Conservation (phyloP, 2,888 invertebrate species). For the Ormyrus pomaceus region DNA sequence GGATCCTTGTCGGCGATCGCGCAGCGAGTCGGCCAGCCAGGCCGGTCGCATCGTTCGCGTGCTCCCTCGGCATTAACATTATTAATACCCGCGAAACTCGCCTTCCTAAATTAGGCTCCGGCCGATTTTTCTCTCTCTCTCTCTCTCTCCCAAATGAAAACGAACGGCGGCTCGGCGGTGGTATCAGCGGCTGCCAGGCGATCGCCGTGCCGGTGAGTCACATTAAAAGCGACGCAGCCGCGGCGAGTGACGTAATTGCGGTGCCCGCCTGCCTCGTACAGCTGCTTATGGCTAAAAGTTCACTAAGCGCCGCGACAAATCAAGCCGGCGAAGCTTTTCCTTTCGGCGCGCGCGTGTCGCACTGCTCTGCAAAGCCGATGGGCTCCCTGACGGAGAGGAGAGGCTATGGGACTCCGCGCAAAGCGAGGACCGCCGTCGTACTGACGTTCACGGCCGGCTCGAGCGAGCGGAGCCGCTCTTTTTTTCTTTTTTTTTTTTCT, state of each 20-base stretch:
- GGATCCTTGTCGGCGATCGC: too few species aligned
- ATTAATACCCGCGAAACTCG: too few species aligned
- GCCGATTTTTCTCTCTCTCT: too few species aligned
- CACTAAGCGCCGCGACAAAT: conserved; percentile 38
- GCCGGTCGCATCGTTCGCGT: not conserved
- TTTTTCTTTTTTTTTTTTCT: conserved; percentile 34
- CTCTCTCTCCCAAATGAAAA: too few species aligned
- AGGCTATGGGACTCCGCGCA: conserved; percentile 35
- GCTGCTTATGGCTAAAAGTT: conserved; percentile 67
- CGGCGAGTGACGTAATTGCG: conserved; percentile 64
- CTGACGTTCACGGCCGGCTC: conserved; percentile 34
- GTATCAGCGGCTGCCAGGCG: too few species aligned
- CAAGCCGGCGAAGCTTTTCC: not conserved
- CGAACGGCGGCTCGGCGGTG: too few species aligned
- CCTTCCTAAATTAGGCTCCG: too few species aligned
- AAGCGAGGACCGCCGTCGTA: conserved; percentile 56
- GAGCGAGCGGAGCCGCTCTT: conserved; percentile 28
- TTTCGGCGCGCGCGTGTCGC: not conserved
- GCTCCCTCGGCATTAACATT: too few species aligned
- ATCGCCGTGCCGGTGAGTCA: conserved; percentile 58
- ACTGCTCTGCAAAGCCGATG: conserved; percentile 6
- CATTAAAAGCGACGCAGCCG: conserved; percentile 56
- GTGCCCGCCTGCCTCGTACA: conserved; percentile 44
- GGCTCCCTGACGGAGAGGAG: not conserved
- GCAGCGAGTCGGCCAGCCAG: conserved; percentile 19